Evolutionary conservation across 2,113 vertebrate species (phyloP).

Genomic region (Plectropomus leopardus): DNA sequence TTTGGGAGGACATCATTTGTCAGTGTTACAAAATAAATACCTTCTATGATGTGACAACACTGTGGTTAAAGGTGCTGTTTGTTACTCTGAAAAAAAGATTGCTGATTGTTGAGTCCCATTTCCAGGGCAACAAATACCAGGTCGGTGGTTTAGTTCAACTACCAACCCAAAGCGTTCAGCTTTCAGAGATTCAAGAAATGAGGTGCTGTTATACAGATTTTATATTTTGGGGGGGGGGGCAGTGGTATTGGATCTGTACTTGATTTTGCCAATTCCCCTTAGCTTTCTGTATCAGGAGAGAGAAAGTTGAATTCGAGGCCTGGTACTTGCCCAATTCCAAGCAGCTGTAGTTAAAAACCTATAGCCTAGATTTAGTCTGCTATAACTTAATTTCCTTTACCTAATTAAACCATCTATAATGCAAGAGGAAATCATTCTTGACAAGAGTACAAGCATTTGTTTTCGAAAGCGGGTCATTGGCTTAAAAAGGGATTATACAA

Average conservation of each 20-base stretch:
- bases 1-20: neutral
- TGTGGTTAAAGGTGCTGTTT: too few relatives aligned
- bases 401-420: slow-evolving; percentile 22
- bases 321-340: neutral
- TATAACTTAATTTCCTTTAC: slow-evolving; percentile 3
- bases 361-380: neutral
- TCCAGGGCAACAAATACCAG: too few relatives aligned
- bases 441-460: neutral
- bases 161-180: too few relatives aligned
- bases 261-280: neutral
- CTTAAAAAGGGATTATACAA: neutral
- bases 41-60: neutral
- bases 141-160: too few relatives aligned
- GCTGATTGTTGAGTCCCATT: too few relatives aligned
- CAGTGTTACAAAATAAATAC: neutral
- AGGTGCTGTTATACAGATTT: neutral
- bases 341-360: neutral
- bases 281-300: neutral
- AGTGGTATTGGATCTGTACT: neutral
- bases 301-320: neutral
- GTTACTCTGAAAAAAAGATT: too few relatives aligned
- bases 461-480: neutral
- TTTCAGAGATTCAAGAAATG: neutral
- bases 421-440: neutral
- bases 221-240: neutral